These are phyloP conservation scores for Esox lucius DNA, from an alignment of 2,797 vertebrate species.

Conservation along the genomic window DNA sequence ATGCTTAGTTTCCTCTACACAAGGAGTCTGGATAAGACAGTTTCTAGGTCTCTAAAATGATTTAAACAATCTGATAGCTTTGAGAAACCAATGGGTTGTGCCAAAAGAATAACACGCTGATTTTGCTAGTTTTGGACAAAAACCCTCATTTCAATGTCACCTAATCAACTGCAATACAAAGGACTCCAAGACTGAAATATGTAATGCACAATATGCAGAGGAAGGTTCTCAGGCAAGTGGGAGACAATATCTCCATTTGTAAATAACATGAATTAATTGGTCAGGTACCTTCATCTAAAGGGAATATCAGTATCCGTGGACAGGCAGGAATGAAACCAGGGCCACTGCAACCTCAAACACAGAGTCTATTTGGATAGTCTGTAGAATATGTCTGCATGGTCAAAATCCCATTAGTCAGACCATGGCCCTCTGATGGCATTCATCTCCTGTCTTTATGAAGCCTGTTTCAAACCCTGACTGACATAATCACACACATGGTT, in stretches of 20 bases:
- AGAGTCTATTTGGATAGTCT: background rate
- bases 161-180: too few relatives aligned
- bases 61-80: too few relatives aligned
- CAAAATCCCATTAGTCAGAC: background rate
- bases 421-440: background rate
- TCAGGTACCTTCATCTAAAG: background rate
- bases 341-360: background rate
- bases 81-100: too few relatives aligned
- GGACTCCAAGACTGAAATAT: too few relatives aligned
- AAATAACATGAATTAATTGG: background rate
- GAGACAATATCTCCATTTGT: conserved; percentile 23
- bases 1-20: too few relatives aligned
- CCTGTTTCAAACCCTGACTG: background rate
- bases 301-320: conserved; percentile 4
- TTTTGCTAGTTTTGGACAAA: too few relatives aligned
- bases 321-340: background rate
- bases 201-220: too few relatives aligned
- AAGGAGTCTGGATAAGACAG: too few relatives aligned
- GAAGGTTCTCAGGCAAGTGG: background rate
- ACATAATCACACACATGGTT: conserved; percentile 7
- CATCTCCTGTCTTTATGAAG: background rate
- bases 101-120: too few relatives aligned
- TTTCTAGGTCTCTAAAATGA: too few relatives aligned
- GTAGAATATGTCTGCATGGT: conserved; percentile 4
- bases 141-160: too few relatives aligned